Evolutionary conservation across 2,113 vertebrate genomes (phyloP), one percentile per base, ranked within the genome.

Genomic region (Anguilla japonica): DNA sequence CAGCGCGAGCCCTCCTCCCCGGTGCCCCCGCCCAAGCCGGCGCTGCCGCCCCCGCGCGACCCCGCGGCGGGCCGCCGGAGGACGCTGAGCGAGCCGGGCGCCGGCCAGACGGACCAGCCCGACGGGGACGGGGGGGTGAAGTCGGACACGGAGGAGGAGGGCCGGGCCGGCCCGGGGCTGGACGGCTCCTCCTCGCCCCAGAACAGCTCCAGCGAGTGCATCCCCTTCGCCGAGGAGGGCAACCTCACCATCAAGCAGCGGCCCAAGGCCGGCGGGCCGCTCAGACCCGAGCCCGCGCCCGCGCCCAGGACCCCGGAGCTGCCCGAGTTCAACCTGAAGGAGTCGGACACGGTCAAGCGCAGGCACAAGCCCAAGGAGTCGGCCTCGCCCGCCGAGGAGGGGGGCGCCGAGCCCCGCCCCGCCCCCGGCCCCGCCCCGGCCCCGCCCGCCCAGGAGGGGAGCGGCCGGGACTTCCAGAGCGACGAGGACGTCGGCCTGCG

Each of bases 241-340:
- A 99, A 98, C 88, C 96, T 98, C 85, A 98, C 98, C 20, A 98
- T 99, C 93, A 99, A 99, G 86, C 98, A 99, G 91, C 92, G 98
- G 26, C 98, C 98, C 0, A 97, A 97, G 92, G 94, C 94, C 0
- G 86, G 93, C 0, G 96, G 94, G 5, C 95, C 94, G 5, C 92
- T 85, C 18, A n/a, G 90, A 86, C 87, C 94, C 0, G 91, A 92
- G 78, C 5, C 84, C 26, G 83, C 81, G 78, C 5, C 84, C 26
- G 83, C 81, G 3, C 82, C 89, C 40, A 95, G 91, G 86, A 91
- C 91, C 78, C 91, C 85, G 0, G 94, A 93, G 0, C 82, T 96
- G 81, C 96, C 96, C 0, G 96, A 99, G 90, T 99, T 99, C 93
- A 98, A 99, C 84, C 96, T 99, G 87, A 98, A 97, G 0, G 98